Evolutionary conservation across 2,797 vertebrate species (phyloP).

Genomic region (Lacerta agilis): DNA sequence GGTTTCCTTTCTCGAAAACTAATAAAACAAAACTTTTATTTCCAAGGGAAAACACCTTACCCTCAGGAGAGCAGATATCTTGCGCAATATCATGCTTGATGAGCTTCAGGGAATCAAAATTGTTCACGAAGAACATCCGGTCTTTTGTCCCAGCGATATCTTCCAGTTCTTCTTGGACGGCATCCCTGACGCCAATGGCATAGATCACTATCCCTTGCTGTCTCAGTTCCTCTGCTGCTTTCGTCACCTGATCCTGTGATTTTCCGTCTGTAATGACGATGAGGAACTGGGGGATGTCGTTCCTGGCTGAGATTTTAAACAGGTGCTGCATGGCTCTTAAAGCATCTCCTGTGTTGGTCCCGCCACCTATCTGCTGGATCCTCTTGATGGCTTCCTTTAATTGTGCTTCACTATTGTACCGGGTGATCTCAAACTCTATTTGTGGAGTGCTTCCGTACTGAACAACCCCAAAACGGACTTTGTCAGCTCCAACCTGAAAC

Average conservation of each 20-base stretch:
- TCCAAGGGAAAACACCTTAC: conserved; percentile 72
- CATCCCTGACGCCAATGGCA: conserved; percentile 82
- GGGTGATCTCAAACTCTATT: conserved; percentile 77
- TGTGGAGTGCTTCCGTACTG: conserved; percentile 73
- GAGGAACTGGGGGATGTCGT: conserved; percentile 77
- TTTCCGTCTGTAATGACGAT: conserved; percentile 86
- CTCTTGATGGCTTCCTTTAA: conserved; percentile 76
- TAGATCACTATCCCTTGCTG: conserved; percentile 76
- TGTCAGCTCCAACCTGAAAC: conserved; percentile 79
- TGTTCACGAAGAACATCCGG: conserved; percentile 80
- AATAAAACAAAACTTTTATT: too few relatives aligned
- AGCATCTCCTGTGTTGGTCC: conserved; percentile 80
- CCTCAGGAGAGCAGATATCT: conserved; percentile 83
- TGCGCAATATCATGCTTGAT: conserved; percentile 82
- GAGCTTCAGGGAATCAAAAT: conserved; percentile 83
- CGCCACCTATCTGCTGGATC: conserved; percentile 78
- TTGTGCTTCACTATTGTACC: conserved; percentile 42
- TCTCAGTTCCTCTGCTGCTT: conserved; percentile 75
- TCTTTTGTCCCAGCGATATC: conserved; percentile 77
- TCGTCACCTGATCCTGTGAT: conserved; percentile 79
- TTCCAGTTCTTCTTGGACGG: conserved; percentile 70
- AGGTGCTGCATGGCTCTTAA: conserved; percentile 75
- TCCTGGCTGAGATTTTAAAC: conserved; percentile 70
- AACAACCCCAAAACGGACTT: conserved; percentile 82
- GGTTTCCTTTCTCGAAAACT: too few relatives aligned